Conservation (phyloP, 2,113 vertebrate genomes). For the Periophthalmodon schlosseri region DNA sequence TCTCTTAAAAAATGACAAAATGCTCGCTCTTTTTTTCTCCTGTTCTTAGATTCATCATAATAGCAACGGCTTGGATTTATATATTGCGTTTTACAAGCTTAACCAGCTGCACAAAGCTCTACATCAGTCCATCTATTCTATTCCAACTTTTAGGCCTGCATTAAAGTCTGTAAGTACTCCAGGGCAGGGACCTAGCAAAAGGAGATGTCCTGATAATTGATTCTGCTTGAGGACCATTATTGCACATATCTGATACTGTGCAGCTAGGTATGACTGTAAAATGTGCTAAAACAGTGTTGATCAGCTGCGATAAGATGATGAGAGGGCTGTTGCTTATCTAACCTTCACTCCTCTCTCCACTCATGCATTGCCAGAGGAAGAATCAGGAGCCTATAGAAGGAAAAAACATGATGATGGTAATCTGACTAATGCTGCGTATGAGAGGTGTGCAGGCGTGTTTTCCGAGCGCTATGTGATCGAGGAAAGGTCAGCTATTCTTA, state of each 20-base stretch:
- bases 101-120: neutral
- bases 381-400: conserved; percentile 50
- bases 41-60: neutral
- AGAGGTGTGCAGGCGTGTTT: conserved; percentile 60
- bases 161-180: neutral
- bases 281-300: conserved; percentile 45
- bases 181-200: neutral
- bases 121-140: neutral
- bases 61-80: neutral
- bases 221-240: neutral
- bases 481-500: conserved; percentile 71
- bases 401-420: conserved; percentile 53
- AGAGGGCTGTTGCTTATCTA: conserved; percentile 41
- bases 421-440: conserved; percentile 65
- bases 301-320: conserved; percentile 39
- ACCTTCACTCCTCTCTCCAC: conserved; percentile 42
- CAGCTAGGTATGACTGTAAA: conserved; percentile 29
- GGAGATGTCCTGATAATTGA: neutral
- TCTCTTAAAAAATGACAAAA: too few species aligned
- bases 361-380: conserved; percentile 32
- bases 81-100: neutral
- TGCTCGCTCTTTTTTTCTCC: neutral
- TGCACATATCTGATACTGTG: neutral
- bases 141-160: neutral
- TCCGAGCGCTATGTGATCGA: conserved; percentile 51